Percentiles rank a stretch among this genome's conserved stretches.
Conservation (phyloP, 2,113 vertebrate species). For the Pao palembangensis region DNA sequence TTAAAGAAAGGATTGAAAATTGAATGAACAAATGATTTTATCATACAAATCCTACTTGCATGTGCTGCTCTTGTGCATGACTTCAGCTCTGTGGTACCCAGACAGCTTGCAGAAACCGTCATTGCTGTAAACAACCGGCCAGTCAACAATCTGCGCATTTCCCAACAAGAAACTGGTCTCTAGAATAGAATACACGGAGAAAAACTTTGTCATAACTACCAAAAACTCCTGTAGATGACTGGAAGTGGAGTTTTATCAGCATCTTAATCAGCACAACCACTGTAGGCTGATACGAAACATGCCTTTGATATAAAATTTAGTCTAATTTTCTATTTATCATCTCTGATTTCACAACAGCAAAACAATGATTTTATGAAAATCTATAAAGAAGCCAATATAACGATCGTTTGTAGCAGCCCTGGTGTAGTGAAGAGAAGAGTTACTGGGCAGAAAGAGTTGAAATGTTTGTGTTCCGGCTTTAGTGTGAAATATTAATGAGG, state of each 20-base stretch:
- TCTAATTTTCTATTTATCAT: too few relatives aligned
- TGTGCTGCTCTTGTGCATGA: slow-evolving; percentile 98
- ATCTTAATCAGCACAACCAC: too few relatives aligned
- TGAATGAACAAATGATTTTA: too few relatives aligned
- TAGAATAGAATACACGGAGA: slow-evolving; percentile 46
- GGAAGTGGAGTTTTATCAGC: neutral
- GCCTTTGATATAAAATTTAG: neutral
- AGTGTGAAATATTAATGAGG: slow-evolving; percentile 57
- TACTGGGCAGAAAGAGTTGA: slow-evolving; percentile 33
- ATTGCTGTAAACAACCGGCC: slow-evolving; percentile 99
- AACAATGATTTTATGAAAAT: neutral
- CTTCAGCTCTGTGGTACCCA: slow-evolving; percentile 94
- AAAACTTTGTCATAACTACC: neutral
- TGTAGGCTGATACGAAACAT: too few relatives aligned
- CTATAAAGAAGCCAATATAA: neutral
- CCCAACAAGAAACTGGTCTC: slow-evolving; percentile 97
- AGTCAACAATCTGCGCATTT: slow-evolving; percentile 96
- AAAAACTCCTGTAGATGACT: slow-evolving; percentile 4
- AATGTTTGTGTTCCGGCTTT: slow-evolving; percentile 49
- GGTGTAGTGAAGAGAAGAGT: slow-evolving; percentile 11
- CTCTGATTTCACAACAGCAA: too few relatives aligned
- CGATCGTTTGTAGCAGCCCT: slow-evolving; percentile 14
- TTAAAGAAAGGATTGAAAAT: too few relatives aligned
- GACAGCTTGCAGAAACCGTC: slow-evolving; percentile 99
- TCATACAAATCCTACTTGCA: slow-evolving; percentile 82